Evolutionary conservation across 1,140 invertebrate species (phyloP).

Genomic region (Saccostrea glomerata): DNA sequence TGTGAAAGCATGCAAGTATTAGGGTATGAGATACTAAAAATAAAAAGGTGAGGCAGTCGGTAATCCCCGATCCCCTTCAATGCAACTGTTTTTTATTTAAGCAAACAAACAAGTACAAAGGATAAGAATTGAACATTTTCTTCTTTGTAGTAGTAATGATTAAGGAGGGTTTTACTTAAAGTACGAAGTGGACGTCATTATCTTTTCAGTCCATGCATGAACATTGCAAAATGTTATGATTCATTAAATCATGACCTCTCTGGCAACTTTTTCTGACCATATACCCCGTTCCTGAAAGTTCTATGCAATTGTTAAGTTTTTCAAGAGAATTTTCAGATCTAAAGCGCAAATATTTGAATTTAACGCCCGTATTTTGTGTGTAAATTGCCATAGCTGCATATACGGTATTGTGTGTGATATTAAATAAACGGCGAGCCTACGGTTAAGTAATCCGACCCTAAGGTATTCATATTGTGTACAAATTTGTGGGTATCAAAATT

Average conservation of each 20-base stretch:
- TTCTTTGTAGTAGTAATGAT: neutral
- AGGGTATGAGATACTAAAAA: too few relatives aligned
- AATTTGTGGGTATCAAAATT: slow-evolving; percentile 19
- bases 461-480: slow-evolving; percentile 36
- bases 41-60: too few relatives aligned
- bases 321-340: neutral
- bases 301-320: neutral
- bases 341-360: slow-evolving; percentile 13
- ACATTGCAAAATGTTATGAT: neutral
- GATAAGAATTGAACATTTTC: neutral
- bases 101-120: neutral
- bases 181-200: neutral
- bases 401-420: neutral
- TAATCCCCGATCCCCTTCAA: too few relatives aligned
- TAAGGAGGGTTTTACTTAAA: neutral
- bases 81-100: neutral
- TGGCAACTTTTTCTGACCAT: neutral
- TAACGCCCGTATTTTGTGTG: neutral
- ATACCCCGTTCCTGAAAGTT: neutral
- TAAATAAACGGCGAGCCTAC: slow-evolving; percentile 1
- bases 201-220: neutral
- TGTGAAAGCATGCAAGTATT: too few relatives aligned
- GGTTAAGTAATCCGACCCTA: slow-evolving; percentile 4
- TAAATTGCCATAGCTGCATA: slow-evolving; percentile 3
- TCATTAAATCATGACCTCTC: neutral